Percentiles rank a stretch among this genome's conserved stretches.
Conservation (phyloP, 2,797 vertebrate genomes). For the Microctenopoma steveboyesi region DNA sequence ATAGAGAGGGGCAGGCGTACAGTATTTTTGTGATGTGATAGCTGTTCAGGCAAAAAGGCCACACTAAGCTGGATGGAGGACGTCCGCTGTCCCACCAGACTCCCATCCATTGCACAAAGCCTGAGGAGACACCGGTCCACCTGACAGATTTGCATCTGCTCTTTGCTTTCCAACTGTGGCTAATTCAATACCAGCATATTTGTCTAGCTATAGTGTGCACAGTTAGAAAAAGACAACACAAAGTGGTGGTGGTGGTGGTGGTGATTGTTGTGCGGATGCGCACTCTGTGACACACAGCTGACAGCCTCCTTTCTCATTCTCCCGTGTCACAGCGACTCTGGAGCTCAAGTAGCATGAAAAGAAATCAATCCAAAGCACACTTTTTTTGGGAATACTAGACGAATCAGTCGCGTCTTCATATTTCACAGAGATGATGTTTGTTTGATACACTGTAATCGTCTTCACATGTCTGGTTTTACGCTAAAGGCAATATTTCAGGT, state of each 20-base stretch:
- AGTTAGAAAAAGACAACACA: background rate
- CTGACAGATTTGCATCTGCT: constrained; percentile 20
- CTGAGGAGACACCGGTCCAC: constrained; percentile 69
- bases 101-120: constrained; percentile 72
- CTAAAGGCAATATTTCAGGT: constrained; percentile 71
- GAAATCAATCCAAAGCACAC: constrained; percentile 86
- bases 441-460: constrained; percentile 26
- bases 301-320: background rate
- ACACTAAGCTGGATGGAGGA: background rate
- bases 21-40: constrained; percentile 87
- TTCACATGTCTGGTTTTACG: constrained; percentile 29
- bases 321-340: background rate
- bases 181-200: constrained; percentile 85
- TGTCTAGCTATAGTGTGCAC: constrained; percentile 67
- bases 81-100: constrained; percentile 14
- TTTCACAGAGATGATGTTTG: constrained; percentile 40
- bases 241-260: background rate
- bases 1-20: constrained; percentile 44
- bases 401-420: constrained; percentile 75
- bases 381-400: constrained; percentile 50
- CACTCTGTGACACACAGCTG: constrained; percentile 5
- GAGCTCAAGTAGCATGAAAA: constrained; percentile 48
- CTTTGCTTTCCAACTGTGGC: constrained; percentile 77
- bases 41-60: constrained; percentile 10
- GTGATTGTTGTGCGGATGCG: constrained; percentile 20